Base-by-base conservation (phyloP, 2,888 invertebrate species). In the Drosophila incognita region DNA sequence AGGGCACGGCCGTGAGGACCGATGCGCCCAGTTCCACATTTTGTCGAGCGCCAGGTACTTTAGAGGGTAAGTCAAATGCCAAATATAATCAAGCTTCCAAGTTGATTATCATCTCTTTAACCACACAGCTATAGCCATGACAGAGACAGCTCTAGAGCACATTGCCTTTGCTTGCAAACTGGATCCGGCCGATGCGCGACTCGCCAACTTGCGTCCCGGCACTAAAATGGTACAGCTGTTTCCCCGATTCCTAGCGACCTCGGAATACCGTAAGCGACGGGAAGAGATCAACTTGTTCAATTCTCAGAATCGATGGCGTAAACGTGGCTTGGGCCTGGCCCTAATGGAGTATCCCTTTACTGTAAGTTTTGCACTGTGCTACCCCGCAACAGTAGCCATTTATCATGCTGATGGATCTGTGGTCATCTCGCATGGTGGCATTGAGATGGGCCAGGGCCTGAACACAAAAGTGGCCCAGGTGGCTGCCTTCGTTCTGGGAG, bases 301-400 rank as follows among this genome's bases (percentile, higher is more conserved):
- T 87, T 92, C 93, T 71, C 94, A 94, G 58, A 97, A 97, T 92
- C 94, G 96, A 15, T 98, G 97, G 97, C 96, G 95, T 76, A 98
- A 98, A 91, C 94, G 95, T 33, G 97, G 96, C 0, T 92, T 96
- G 0, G 93, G 95, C 33, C 87, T 97, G 8, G 94, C 95, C 0
- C 94, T 96, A 2, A 95, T 97, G 95, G 95, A 94, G 11, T 87
- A 61, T n/a, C 78, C 78, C 1, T 13, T 79, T 3, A 0, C 4
- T 27, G 27, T 75, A 13, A 57, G 18, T 49, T 27, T 79, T 36
- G 78, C 76, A 4, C 1, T 57, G 2, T 38, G 48, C 75, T 97
- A 95, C 93, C 94, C 94, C 0, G 92, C 95, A 0, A 93, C 95
- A 18, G 94, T 97, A 10, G 94, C 95, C 0, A 95, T 97, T 70